Conservation (phyloP, 2,888 invertebrate genomes). For the Sinodicranocentrus sp. region DNA sequence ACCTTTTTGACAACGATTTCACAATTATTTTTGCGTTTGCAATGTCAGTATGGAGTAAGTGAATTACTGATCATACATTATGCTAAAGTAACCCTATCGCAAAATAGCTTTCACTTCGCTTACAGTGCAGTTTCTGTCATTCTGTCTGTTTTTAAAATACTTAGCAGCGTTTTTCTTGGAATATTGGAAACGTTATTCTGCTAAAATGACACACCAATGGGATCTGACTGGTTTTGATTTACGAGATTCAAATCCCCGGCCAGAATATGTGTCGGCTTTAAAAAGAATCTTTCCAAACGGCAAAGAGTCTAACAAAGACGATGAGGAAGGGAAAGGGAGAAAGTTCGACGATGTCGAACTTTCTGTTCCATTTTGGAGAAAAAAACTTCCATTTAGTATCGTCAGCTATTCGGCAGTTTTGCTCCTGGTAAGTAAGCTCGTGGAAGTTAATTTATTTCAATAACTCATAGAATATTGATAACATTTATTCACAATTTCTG, state of each 20-base stretch:
- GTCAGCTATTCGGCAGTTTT: constrained; percentile 92
- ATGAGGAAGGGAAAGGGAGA: background rate
- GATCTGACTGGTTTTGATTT: constrained; percentile 95
- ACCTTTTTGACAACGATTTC: constrained; percentile 94
- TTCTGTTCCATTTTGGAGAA: constrained; percentile 90
- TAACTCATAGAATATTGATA: no score
- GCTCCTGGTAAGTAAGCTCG: constrained; percentile 86
- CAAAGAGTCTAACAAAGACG: constrained; percentile 77
- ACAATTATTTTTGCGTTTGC: constrained; percentile 96
- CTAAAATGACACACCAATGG: constrained; percentile 97
- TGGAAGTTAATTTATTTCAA: no score
- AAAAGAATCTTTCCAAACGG: constrained; percentile 82
- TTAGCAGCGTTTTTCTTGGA: constrained; percentile 94
- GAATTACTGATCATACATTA: no score
- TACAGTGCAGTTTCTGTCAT: no score
- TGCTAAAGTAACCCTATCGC: no score
- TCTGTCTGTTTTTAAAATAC: no score
- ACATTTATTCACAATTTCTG: no score
- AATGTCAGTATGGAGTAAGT: constrained; percentile 95
- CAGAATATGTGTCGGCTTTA: constrained; percentile 91
- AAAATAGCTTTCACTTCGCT: no score
- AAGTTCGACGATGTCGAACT: constrained; percentile 37
- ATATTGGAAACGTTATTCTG: constrained; percentile 96
- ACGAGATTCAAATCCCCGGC: constrained; percentile 92
- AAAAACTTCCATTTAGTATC: constrained; percentile 90